Conservation (phyloP, 2,797 vertebrate species). For the Gila robusta region DNA sequence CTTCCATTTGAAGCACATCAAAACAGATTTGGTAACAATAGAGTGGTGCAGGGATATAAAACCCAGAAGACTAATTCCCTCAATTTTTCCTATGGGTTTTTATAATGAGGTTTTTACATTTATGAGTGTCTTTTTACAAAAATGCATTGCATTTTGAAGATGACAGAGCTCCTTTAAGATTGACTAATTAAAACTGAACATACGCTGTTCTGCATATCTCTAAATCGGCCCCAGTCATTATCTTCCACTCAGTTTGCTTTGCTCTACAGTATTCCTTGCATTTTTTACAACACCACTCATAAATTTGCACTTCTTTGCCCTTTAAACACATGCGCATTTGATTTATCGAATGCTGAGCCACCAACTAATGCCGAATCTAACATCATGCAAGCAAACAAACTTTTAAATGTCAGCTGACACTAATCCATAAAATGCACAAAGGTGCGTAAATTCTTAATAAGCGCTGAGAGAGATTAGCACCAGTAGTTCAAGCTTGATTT, state of each 20-base stretch:
- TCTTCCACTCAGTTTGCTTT: not conserved
- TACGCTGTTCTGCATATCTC: not conserved
- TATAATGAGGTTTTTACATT: not conserved
- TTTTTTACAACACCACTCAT: conserved; percentile 7
- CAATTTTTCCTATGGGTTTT: not conserved
- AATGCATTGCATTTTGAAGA: not conserved
- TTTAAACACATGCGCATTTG: conserved; percentile 18
- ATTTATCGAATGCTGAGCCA: conserved; percentile 23
- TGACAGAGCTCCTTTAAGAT: not conserved
- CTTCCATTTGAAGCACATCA: not conserved
- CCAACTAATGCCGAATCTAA: not conserved
- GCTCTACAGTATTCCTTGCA: not conserved
- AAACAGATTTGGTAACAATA: not conserved
- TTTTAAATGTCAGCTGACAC: conserved; percentile 47
- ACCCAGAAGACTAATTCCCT: not conserved
- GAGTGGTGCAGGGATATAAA: not conserved
- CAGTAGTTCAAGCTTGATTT: conserved; percentile 20
- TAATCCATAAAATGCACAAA: conserved; percentile 27
- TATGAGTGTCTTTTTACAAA: not conserved
- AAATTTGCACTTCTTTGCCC: not conserved
- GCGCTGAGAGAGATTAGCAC: conserved; percentile 2
- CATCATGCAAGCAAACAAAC: conserved; percentile 39
- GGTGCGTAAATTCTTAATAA: conserved; percentile 35
- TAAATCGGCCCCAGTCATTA: not conserved
- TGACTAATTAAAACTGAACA: not conserved